These are phyloP conservation scores for Drosophila acutilabella DNA, from an alignment of 2,888 invertebrate species.

Conservation along the genomic window DNA sequence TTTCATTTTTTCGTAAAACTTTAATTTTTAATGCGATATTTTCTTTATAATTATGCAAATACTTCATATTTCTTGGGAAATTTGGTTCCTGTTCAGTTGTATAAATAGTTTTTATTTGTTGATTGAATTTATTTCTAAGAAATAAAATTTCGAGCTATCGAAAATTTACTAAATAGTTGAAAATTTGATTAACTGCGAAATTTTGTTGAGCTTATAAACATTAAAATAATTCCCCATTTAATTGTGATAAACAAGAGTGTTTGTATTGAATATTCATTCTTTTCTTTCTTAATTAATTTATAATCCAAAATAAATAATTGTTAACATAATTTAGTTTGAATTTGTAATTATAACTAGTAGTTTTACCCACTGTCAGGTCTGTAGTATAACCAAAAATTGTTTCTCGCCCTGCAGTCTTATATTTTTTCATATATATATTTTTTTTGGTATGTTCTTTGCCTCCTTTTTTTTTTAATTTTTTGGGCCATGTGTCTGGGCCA, in stretches of 20 bases:
- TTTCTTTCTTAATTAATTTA: too few species aligned
- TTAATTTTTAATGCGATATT: not conserved
- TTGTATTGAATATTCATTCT: too few species aligned
- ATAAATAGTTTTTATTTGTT: too few species aligned
- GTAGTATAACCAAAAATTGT: slow-evolving; percentile 63
- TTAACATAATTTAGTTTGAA: not conserved
- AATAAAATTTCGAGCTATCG: too few species aligned
- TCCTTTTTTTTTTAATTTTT: slow-evolving; percentile 24
- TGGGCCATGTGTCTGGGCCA: slow-evolving; percentile 77
- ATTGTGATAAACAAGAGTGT: too few species aligned
- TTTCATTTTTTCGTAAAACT: not conserved
- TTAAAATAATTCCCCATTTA: too few species aligned
- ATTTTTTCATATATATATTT: slow-evolving; percentile 21
- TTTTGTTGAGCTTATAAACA: too few species aligned
- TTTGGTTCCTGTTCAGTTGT: too few species aligned
- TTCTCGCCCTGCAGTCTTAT: slow-evolving; percentile 70
- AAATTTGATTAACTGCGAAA: too few species aligned
- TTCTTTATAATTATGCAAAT: not conserved
- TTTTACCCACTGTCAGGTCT: slow-evolving; percentile 55
- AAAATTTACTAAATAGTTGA: too few species aligned
- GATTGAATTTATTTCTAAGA: too few species aligned
- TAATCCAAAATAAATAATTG: not conserved
- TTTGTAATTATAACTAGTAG: not conserved
- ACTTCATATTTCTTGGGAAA: too few species aligned
- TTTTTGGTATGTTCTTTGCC: slow-evolving; percentile 10